Conservation (phyloP, 2,113 vertebrate genomes). For the Enhydra lutris region DNA sequence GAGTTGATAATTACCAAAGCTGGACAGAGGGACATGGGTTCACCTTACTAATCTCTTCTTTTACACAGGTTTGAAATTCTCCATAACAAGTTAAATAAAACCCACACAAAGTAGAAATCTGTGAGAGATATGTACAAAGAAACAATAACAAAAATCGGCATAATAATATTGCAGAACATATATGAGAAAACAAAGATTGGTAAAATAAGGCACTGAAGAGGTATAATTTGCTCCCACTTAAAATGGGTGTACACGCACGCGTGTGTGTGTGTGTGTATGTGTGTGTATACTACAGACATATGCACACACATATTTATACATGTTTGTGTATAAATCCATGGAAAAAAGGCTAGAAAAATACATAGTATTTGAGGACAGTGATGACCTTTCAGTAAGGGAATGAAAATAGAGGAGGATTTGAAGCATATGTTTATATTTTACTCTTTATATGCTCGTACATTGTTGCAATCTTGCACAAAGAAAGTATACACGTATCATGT, state of each 20-base stretch:
- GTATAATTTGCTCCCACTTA: background rate
- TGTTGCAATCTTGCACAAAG: background rate
- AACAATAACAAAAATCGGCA: background rate
- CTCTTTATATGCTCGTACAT: background rate
- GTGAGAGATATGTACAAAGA: background rate
- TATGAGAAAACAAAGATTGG: background rate
- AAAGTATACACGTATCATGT: background rate
- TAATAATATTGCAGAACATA: background rate
- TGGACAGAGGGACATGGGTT: fast-evolving
- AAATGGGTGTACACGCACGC: background rate
- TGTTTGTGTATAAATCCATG: background rate
- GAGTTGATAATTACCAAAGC: fast-evolving
- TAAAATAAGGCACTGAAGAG: background rate
- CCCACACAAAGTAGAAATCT: background rate
- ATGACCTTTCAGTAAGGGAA: background rate
- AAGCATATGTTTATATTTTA: background rate
- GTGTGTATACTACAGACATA: background rate
- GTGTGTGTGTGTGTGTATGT: background rate
- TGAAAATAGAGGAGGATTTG: background rate
- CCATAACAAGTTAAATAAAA: background rate
- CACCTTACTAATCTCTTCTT: background rate
- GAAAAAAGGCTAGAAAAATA: background rate
- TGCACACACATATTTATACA: background rate
- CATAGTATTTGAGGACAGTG: background rate
- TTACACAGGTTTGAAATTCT: background rate